Evolutionary conservation across 2,888 invertebrate species (phyloP).

Genomic region (Phanerotoma sp.): DNA sequence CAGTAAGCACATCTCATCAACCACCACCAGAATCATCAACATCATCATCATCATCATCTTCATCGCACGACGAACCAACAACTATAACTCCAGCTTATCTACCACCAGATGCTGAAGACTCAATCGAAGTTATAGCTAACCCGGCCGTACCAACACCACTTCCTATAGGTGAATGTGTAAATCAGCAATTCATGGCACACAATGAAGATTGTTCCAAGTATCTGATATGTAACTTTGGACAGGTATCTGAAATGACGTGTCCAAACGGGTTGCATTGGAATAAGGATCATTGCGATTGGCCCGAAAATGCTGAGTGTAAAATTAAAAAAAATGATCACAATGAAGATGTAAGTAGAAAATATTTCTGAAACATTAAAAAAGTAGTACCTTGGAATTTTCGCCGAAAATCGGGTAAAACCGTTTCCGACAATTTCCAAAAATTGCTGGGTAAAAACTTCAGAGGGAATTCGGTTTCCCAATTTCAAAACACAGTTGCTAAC

Average conservation of each 20-base stretch:
- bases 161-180: slow-evolving; percentile 60
- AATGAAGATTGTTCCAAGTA: slow-evolving; percentile 74
- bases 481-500: no score
- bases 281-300: slow-evolving; percentile 78
- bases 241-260: slow-evolving; percentile 70
- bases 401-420: no score
- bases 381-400: no score
- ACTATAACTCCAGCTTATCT: slow-evolving; percentile 32
- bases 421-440: no score
- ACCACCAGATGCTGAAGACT: slow-evolving; percentile 42
- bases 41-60: slow-evolving; percentile 17
- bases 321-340: slow-evolving; percentile 12
- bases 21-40: no score
- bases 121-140: slow-evolving; percentile 44
- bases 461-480: no score
- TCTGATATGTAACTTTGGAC: slow-evolving; percentile 76
- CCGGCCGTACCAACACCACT: slow-evolving; percentile 32
- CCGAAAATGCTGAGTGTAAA: slow-evolving; percentile 69
- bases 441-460: no score
- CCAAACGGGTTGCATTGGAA: slow-evolving; percentile 79
- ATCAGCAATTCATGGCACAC: slow-evolving; percentile 65
- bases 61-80: slow-evolving; percentile 26
- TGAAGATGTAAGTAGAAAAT: slow-evolving; percentile 21
- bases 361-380: no score
- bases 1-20: no score